Conservation (phyloP, 2,888 invertebrate species). For the Ectemnius cavifrons region DNA sequence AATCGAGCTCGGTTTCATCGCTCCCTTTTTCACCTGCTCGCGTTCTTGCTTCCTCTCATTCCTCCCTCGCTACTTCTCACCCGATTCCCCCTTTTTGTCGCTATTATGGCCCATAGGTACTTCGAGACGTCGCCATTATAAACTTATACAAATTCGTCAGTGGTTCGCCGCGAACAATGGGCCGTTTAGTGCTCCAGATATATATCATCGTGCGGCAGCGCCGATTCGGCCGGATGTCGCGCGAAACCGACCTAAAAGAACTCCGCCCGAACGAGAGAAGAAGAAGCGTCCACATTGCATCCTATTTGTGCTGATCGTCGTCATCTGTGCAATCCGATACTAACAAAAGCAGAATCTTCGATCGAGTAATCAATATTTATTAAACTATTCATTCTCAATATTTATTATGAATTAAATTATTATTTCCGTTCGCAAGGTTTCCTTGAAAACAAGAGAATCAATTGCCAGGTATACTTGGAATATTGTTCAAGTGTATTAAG, state of each 20-base stretch:
- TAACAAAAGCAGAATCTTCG: too few species aligned
- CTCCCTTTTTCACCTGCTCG: neutral
- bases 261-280: constrained; percentile 9
- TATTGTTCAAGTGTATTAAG: neutral
- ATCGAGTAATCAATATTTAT: too few species aligned
- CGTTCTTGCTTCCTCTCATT: neutral
- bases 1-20: neutral
- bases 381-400: too few species aligned
- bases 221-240: constrained; percentile 46
- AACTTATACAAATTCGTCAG: constrained; percentile 78
- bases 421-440: too few species aligned
- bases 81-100: constrained; percentile 42
- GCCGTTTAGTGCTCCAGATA: constrained; percentile 77
- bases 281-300: neutral
- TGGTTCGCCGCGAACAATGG: constrained; percentile 75
- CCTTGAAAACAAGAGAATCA: too few species aligned
- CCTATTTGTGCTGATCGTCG: too few species aligned
- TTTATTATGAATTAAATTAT: too few species aligned
- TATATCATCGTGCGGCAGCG: constrained; percentile 73
- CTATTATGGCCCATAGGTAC: constrained; percentile 53
- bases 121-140: constrained; percentile 73
- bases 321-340: too few species aligned
- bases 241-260: constrained; percentile 31
- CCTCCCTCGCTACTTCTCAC: constrained; percentile 2
- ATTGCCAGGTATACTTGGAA: too few species aligned